Base-by-base conservation (phyloP, 2,797 vertebrate species). In the Parambassis ranga region DNA sequence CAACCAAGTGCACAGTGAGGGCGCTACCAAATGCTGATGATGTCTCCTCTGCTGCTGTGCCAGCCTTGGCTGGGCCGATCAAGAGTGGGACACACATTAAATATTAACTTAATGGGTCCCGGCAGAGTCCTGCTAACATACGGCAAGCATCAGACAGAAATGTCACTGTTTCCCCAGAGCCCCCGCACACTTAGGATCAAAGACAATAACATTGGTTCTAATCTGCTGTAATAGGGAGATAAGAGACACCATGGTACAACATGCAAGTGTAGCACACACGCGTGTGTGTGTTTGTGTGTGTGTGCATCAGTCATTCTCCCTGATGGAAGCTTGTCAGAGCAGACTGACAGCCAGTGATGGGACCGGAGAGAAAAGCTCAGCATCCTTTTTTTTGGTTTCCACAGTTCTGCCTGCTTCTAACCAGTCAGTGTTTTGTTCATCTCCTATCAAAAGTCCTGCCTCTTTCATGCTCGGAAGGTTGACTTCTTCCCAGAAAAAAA, bases 101-200 rank as follows among this genome's bases (percentile, higher is more conserved):
- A 93, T 92, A 91, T 92, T 89, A 89, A 92, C 87, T 85, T 87
- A 91, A 93, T 92, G 90, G 88, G 90, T 88, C 90, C 87, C 90
- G 64, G 70, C 83, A 89, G 91, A 90, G 82, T 69, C 77, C 63
- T 43, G 68, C 82, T 69, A 89, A 85, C 89, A 91, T 88, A 91
- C 75, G 79, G 83, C 83, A 65, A 77, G 85, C 83, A 85, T 86
- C 82, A 83, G 80, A 89, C 62, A 58, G 82, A 91, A 92, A 93
- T 92, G 90, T 91, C 89, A 92, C 82, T 5, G 75, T 74, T 72
- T 90, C 90, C 87, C 90, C 70, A 58, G 87, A 89, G 87, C 83
- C 83, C 68, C 71, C 32, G 43, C 82, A 84, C 85, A 83, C 84
- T 90, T 74, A 78, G 76, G 83, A 93, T 92, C 91, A 93, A 92